Base-by-base conservation (phyloP, 2,888 invertebrate species). In the Cremastinae sp. region DNA sequence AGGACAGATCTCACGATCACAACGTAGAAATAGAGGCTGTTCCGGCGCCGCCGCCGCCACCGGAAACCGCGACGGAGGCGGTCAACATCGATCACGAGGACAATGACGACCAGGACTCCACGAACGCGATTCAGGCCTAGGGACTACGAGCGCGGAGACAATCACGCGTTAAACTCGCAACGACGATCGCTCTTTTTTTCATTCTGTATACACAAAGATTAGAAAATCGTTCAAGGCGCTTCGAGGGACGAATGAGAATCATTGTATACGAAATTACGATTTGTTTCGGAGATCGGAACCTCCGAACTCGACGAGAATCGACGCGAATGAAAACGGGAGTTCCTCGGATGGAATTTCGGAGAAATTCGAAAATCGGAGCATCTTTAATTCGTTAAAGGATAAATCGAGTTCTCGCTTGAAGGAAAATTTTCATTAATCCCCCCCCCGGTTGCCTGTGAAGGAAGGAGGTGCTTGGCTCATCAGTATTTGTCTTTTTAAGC, bases 41-140 rank as follows among this genome's bases (percentile, higher is more conserved):
- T 45, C 51, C 79, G 12, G n/a, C n/a, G n/a, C 72, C 80, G 43
- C 72, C 83, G 14, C 77, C 80, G 16, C 82, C 85, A 12, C 81
- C 84, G n/a, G 89, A 89, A 83, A 86, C 86, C 14, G 84, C 86
- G 16, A 84, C 83, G 12, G 89, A 88, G 75, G 85, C 87, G 38
- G 85, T 86, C 2, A 85, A 86, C 74, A 85, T 85, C 45, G 85
- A 88, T 79, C 80, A 84, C 5, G 84, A 88, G 41, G 85, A 86
- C n/a, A 79, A 78, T 41, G 77, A 72, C 74, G 74, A 69, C 10
- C 81, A 85, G 69, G 80, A 78, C 34, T 79, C 79, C 1, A 75
- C 75, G 12, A 41, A 5, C n/a, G 2, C 41, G 41, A 8, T 41
- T 41, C 9, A 36, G 74, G 76, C 8, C 80, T 75, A 54, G 81